Evolutionary conservation across 1,140 invertebrate genomes (phyloP).

Genomic region (Notospermus geniculatus): DNA sequence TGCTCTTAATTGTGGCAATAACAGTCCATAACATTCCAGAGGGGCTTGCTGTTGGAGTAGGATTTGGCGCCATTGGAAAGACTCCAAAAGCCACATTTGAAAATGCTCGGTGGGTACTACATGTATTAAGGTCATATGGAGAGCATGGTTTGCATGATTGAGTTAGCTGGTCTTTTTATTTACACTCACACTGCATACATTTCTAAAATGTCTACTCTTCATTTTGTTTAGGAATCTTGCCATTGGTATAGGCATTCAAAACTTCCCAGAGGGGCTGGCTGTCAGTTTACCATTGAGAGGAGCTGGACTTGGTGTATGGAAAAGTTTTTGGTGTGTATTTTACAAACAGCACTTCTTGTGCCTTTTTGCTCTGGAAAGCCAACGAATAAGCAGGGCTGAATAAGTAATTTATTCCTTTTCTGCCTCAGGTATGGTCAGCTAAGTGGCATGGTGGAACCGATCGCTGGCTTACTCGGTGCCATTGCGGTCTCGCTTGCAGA

Average conservation of each 20-base stretch:
- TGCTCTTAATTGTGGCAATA: constrained; percentile 93
- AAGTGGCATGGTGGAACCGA: constrained; percentile 96
- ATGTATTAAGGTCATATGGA: too few relatives aligned
- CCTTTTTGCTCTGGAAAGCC: too few relatives aligned
- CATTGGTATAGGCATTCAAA: constrained; percentile 98
- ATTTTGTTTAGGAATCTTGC: constrained; percentile 78
- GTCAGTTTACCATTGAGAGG: constrained; percentile 92
- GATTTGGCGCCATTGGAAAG: constrained; percentile 90
- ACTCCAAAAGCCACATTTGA: constrained; percentile 83
- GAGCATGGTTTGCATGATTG: too few relatives aligned
- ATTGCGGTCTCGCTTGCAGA: constrained; percentile 79
- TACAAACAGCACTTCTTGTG: too few relatives aligned
- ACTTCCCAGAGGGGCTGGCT: constrained; percentile 96
- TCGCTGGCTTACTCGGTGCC: constrained; percentile 90
- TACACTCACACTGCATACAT: background rate
- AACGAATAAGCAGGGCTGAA: too few relatives aligned
- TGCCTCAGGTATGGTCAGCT: constrained; percentile 85
- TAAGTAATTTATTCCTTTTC: too few relatives aligned
- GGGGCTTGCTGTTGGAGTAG: constrained; percentile 96
- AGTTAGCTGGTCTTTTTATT: too few relatives aligned
- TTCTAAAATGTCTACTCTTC: background rate
- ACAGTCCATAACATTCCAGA: constrained; percentile 83
- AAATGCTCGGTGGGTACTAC: constrained; percentile 84
- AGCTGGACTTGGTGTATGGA: constrained; percentile 85
- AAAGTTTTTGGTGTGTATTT: constrained; percentile 84